Evolutionary conservation across 2,797 vertebrate species (phyloP).

Genomic region (Pyrocephalus nanus): DNA sequence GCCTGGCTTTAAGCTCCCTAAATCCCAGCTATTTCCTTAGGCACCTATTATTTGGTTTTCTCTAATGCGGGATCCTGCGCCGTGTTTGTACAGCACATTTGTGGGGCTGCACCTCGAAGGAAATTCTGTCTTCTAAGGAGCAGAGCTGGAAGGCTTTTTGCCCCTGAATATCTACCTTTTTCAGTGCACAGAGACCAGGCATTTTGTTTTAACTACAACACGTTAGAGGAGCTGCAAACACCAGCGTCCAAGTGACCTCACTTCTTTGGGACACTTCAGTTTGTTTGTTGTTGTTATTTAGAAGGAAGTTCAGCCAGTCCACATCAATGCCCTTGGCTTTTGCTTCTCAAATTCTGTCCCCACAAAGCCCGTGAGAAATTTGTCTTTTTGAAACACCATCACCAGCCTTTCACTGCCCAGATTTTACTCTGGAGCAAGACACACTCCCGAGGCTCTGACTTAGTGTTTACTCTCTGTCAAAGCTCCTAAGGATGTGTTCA

Average conservation of each 20-base stretch:
- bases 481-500: background rate
- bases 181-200: background rate
- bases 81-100: slow-evolving; percentile 16
- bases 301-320: background rate
- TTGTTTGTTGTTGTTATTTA: background rate
- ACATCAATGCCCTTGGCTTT: background rate
- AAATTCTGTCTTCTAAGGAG: slow-evolving; percentile 7
- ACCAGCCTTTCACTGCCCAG: background rate
- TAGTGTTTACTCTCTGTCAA: background rate
- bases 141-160: background rate
- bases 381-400: background rate
- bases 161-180: background rate
- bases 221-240: background rate
- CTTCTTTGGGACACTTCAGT: background rate
- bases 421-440: background rate
- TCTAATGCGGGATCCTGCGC: background rate
- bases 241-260: accelerated
- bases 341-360: background rate
- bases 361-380: background rate
- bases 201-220: background rate
- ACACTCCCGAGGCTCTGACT: background rate
- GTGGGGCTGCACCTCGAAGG: background rate
- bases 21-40: slow-evolving; percentile 55
- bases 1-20: slow-evolving; percentile 48
- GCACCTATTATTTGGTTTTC: slow-evolving; percentile 15